Base-by-base conservation (phyloP, 2,113 vertebrate species). In the Urocitellus parryii region DNA sequence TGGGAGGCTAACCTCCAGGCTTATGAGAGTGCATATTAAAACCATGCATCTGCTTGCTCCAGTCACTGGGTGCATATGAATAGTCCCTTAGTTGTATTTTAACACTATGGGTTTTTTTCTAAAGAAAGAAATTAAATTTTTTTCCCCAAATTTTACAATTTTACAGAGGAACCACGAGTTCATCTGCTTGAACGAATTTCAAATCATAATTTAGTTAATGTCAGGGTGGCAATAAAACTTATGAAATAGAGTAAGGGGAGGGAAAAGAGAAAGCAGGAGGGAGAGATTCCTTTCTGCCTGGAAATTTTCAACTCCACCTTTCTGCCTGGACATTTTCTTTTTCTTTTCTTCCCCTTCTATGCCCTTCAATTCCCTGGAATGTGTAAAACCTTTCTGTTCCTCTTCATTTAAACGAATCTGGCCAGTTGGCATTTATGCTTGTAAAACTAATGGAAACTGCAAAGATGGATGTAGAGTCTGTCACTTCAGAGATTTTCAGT, bases 61-160 rank as follows among this genome's bases (percentile, higher is more conserved):
- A 80, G 77, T 91, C 93, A 77, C 93, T 70, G 61, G 39, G 76
- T 61, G 65, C n/a, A 16, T 68, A 94, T 29, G 67, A 97, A 90
- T 63, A 42, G 92, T 79, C 95, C 92, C 94, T 77, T 42, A 95
- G 95, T 96, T 97, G 93, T 97, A 72, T 96, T 97, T 95, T 95
- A 92, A 95, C 42, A 72, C 61, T 76, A 68, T 29, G 25, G 32
- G 9, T 88, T 92, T 79, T 96, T 94, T 96, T 22, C 90, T 8
- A 14, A 97, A 87, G 91, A 90, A 96, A 97, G 92, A 98, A 96
- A 97, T 97, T 97, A 97, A 97, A 97, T 96, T 97, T 96, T 90
- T 63, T 97, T 94, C 95, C 95, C 72, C 79, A 94, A 70, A 95
- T 95, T 94, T 96, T 96, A 95, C 63, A 92, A 96, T 90, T 95